Percentiles rank a stretch among this genome's conserved stretches.
These are phyloP conservation scores for Mystacides longicornis DNA, from an alignment of 2,888 invertebrate genomes.

Conservation along the genomic window DNA sequence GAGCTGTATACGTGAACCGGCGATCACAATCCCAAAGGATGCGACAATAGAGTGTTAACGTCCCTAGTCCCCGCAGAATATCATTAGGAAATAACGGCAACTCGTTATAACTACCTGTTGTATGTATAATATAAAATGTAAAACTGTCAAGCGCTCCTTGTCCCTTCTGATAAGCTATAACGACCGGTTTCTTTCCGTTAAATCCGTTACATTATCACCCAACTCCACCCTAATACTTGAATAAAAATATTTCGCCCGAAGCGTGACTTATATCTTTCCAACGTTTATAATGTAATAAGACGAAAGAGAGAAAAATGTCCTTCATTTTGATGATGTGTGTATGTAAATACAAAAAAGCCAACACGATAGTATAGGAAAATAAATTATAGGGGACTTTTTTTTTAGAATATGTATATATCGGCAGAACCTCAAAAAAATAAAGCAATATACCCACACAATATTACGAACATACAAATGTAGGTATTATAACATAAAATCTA, in stretches of 20 bases:
- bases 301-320: too few relatives aligned
- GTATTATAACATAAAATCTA: too few relatives aligned
- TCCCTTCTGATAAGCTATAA: slow-evolving; percentile 1
- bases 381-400: too few relatives aligned
- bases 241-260: background rate
- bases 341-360: too few relatives aligned
- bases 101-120: slow-evolving; percentile 4
- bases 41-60: background rate
- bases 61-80: background rate
- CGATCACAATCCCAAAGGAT: slow-evolving; percentile 1
- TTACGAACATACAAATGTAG: too few relatives aligned
- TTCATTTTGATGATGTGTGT: too few relatives aligned
- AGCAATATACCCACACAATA: too few relatives aligned
- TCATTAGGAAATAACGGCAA: background rate
- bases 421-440: too few relatives aligned
- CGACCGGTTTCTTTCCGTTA: slow-evolving; percentile 4
- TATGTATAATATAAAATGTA: background rate
- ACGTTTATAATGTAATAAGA: too few relatives aligned
- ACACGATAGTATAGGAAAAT: too few relatives aligned
- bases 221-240: background rate
- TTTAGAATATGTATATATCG: too few relatives aligned
- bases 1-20: background rate
- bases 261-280: too few relatives aligned
- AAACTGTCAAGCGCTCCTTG: background rate
- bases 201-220: slow-evolving; percentile 1